phyloP scores from a whole-genome alignment of 2,113 vertebrate species.

The Aldabrachelys gigantea region DNA sequence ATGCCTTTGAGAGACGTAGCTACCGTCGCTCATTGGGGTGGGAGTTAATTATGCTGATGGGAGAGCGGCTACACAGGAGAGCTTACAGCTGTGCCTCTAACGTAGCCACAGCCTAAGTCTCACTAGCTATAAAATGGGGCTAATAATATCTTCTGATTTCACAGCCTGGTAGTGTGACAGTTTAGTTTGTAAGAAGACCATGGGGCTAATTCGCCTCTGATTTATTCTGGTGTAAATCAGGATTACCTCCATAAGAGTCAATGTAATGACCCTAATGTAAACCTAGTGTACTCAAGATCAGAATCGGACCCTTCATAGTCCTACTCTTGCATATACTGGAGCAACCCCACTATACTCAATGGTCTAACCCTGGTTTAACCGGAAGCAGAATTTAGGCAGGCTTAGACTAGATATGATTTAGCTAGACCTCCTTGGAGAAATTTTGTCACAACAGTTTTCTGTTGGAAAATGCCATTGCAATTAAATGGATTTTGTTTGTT shows the following conservation, averaged over 20 bases:
- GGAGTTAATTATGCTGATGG: no score
- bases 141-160: neutral
- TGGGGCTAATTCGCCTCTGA: neutral
- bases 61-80: no score
- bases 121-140: neutral
- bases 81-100: no score
- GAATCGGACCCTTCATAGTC: neutral
- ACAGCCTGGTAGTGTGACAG: neutral
- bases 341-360: neutral
- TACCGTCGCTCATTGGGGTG: no score
- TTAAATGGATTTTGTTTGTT: neutral
- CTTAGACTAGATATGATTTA: neutral
- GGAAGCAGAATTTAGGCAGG: neutral
- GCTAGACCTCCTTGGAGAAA: neutral
- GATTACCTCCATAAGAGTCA: neutral
- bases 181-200: neutral
- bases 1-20: no score
- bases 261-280: neutral
- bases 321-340: neutral
- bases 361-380: neutral
- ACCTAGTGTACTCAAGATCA: neutral
- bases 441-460: neutral
- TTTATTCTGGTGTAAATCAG: neutral
- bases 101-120: neutral
- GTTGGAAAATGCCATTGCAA: neutral